Evolutionary conservation across 2,888 invertebrate genomes (phyloP), one percentile per base, ranked within the genome.

Genomic region (Galeruca laticollis): DNA sequence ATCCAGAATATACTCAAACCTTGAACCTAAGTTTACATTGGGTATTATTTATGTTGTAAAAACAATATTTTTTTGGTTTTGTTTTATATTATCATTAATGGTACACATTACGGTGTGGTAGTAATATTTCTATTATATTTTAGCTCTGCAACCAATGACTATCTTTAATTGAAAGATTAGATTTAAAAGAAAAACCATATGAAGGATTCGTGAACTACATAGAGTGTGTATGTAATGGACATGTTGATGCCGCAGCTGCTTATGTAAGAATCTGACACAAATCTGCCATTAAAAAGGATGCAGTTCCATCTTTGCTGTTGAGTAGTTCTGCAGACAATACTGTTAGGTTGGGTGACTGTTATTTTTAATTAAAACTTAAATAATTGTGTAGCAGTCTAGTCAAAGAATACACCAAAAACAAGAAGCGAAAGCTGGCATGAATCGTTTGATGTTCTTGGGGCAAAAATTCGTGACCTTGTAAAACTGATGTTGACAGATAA

Each of bases 221-320:
- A 40, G 40, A 40, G n/a, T n/a, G n/a, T n/a, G 13, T 40, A 13
- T 40, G 40, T 11, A 11, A 40, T 40, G 40, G 13, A 40, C 40
- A 40, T 40, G 11, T 40, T 40, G 40, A 11, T 11, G 40, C 11
- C n/a, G 40, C 11, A 40, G 11, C 40, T 11, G 11, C n/a, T 11
- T 40, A 40, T 40, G 40, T 40, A 1, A n/a, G 40, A n/a, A 40
- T 11, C 40, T 2, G 40, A 4, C 11, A 40, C n/a, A 40, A 40
- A 40, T 40, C 40, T 5, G n/a, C 40, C n/a, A 40, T 40, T 40
- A 40, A 40, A 40, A 40, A 40, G n/a, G 33, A 40, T 40, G 40
- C n/a, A 40, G 40, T 40, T n/a, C 40, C 3, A 40, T 40, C 40
- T 13, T 40, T 40, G 40, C 11, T n/a, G 11, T 40, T 40, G 13